A percentile compares a stretch with the other conserved stretches of the same genome.
These are phyloP conservation scores for Hormiphora californensis DNA, from an alignment of 37 sponge, comb jelly and placozoan species.

Conservation along the genomic window DNA sequence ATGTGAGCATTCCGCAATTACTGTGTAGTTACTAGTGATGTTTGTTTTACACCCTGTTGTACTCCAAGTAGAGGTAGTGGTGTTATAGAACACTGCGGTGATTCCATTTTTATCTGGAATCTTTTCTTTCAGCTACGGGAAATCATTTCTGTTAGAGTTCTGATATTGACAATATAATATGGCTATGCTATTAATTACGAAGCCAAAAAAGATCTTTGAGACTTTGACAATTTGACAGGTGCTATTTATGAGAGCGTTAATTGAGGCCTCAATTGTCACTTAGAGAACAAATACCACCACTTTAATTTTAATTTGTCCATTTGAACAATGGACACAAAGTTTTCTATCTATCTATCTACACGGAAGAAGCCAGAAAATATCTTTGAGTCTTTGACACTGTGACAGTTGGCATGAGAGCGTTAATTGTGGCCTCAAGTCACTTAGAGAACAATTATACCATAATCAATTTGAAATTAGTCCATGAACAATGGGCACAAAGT, in stretches of 20 bases:
- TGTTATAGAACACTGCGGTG: background rate
- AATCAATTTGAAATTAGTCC: too few species aligned
- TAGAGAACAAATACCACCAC: background rate
- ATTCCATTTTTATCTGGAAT: background rate
- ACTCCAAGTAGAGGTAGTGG: background rate
- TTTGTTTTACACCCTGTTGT: background rate
- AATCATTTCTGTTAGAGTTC: background rate
- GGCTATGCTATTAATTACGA: background rate
- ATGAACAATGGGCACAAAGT: too few species aligned
- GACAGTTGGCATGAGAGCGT: too few species aligned
- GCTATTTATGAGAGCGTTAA: background rate
- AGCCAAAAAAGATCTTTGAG: background rate
- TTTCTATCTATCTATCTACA: too few species aligned
- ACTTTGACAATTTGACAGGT: background rate
- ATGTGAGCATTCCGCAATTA: background rate
- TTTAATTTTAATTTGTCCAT: too few species aligned
- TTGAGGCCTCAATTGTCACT: background rate
- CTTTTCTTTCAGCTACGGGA: background rate
- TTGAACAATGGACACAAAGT: too few species aligned
- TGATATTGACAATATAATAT: background rate
- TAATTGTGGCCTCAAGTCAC: too few species aligned
- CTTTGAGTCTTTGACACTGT: too few species aligned
- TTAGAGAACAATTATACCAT: too few species aligned
- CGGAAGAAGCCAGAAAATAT: too few species aligned
- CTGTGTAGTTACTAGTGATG: background rate